A percentile compares a stretch with the other conserved stretches of the same genome.
phyloP scores from a whole-genome alignment of 1,140 invertebrate genomes.

The Lanistes nyassanus region DNA sequence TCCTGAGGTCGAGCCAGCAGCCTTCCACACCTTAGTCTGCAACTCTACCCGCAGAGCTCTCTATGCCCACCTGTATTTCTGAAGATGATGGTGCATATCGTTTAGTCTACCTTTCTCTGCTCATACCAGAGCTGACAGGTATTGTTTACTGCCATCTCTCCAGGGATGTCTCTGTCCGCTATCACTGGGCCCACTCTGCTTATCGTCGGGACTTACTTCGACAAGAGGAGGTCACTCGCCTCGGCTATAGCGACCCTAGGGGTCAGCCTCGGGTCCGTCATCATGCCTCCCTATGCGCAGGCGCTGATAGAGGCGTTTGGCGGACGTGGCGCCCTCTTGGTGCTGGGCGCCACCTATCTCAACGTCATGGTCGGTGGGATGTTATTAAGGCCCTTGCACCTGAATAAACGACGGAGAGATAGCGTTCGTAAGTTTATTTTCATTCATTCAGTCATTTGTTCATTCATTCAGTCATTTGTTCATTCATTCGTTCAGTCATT shows the following conservation, averaged over 20 bases:
- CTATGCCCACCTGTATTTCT: no score
- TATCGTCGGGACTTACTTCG: constrained; percentile 44
- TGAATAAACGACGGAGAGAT: neutral
- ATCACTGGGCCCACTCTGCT: constrained; percentile 36
- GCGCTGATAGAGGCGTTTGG: constrained; percentile 37
- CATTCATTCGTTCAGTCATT: no score
- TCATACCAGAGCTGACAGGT: no score
- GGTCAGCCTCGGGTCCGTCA: constrained; percentile 33
- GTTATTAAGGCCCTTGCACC: constrained; percentile 23
- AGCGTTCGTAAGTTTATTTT: neutral
- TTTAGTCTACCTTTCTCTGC: no score
- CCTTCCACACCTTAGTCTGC: no score
- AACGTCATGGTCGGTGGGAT: constrained; percentile 26
- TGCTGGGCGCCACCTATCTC: constrained; percentile 74
- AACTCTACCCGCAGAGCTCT: no score
- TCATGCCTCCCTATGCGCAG: constrained; percentile 32
- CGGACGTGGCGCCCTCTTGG: constrained; percentile 68
- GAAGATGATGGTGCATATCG: no score
- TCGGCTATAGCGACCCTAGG: constrained; percentile 35
- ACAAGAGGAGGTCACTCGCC: constrained; percentile 37
- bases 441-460: no score
- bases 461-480: no score
- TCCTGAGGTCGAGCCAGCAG: no score
- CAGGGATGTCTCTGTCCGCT: constrained; percentile 5
- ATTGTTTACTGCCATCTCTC: no score